Evolutionary conservation across 1,140 invertebrate genomes (phyloP).

Genomic region (Caenorhabditis latens): DNA sequence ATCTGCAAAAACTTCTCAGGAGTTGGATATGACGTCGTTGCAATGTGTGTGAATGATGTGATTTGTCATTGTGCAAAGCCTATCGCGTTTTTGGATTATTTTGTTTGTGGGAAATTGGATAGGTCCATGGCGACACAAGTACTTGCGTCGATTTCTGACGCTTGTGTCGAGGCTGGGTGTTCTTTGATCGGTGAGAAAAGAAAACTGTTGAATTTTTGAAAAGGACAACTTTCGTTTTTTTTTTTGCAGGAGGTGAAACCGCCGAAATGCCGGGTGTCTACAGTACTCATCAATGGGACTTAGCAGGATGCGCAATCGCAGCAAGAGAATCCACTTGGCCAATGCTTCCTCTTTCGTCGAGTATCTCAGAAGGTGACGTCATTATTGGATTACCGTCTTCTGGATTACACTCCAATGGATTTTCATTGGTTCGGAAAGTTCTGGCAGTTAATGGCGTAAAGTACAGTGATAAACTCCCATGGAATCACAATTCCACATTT

Average conservation of each 20-base stretch:
- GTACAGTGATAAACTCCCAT: conserved; percentile 85
- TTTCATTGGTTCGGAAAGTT: conserved; percentile 91
- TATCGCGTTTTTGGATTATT: conserved; percentile 95
- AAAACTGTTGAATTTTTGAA: conserved; percentile 81
- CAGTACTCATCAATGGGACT: conserved; percentile 87
- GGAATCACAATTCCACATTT: conserved; percentile 81
- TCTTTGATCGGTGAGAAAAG: conserved; percentile 80
- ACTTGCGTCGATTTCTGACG: conserved; percentile 88
- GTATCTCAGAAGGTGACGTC: conserved; percentile 74
- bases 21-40: conserved; percentile 94
- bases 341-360: conserved; percentile 62
- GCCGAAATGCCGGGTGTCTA: conserved; percentile 97
- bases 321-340: conserved; percentile 66
- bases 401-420: conserved; percentile 95
- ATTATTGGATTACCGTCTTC: conserved; percentile 89
- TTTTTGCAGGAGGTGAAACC: conserved; percentile 87
- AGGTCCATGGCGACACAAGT: conserved; percentile 85
- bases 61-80: conserved; percentile 93
- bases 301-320: conserved; percentile 94
- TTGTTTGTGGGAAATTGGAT: conserved; percentile 89
- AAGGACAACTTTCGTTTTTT: conserved; percentile 77
- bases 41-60: conserved; percentile 97
- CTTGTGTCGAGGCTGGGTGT: conserved; percentile 88
- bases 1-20: conserved; percentile 85
- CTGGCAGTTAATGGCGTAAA: conserved; percentile 82